phyloP scores from a whole-genome alignment of 92 coral and sea anemone genomes.

The Metridium senile region DNA sequence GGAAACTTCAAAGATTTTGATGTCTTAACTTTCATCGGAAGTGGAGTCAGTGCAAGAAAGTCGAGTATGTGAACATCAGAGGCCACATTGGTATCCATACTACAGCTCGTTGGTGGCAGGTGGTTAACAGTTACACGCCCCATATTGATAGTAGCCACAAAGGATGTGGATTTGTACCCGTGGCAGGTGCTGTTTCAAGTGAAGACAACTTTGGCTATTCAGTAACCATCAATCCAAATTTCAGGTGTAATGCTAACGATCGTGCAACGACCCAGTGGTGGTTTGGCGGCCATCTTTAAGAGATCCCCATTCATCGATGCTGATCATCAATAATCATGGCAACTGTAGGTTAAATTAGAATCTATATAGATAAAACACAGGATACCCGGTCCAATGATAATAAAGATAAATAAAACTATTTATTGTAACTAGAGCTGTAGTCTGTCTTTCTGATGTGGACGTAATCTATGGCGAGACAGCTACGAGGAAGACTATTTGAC shows the following conservation, averaged over 20 bases:
- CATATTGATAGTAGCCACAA: conserved; percentile 48
- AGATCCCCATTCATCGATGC: not conserved
- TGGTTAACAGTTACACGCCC: not conserved
- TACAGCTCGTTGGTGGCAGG: conserved; percentile 60
- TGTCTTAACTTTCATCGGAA: conserved; percentile 38
- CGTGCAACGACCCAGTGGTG: conserved; percentile 71
- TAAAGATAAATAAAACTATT: too few relatives aligned
- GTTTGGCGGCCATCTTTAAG: conserved; percentile 70
- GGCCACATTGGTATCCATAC: conserved; percentile 47
- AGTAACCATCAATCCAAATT: conserved; percentile 37
- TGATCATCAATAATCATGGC: too few relatives aligned
- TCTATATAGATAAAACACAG: too few relatives aligned
- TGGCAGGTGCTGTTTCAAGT: conserved; percentile 32
- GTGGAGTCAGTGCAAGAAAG: conserved; percentile 47
- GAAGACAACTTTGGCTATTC: conserved; percentile 78
- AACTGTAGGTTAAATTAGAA: too few relatives aligned
- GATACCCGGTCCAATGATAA: too few relatives aligned
- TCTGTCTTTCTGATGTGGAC: too few relatives aligned
- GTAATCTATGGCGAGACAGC: too few relatives aligned
- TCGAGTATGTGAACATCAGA: conserved; percentile 65
- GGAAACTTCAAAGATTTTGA: conserved; percentile 60
- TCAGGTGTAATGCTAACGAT: conserved; percentile 68
- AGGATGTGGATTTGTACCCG: conserved; percentile 54
- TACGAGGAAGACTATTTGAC: too few relatives aligned
- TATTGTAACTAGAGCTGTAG: too few relatives aligned